These are phyloP conservation scores for Lycocorax pyrrhopterus DNA, from an alignment of 2,113 vertebrate species.

Conservation along the genomic window DNA sequence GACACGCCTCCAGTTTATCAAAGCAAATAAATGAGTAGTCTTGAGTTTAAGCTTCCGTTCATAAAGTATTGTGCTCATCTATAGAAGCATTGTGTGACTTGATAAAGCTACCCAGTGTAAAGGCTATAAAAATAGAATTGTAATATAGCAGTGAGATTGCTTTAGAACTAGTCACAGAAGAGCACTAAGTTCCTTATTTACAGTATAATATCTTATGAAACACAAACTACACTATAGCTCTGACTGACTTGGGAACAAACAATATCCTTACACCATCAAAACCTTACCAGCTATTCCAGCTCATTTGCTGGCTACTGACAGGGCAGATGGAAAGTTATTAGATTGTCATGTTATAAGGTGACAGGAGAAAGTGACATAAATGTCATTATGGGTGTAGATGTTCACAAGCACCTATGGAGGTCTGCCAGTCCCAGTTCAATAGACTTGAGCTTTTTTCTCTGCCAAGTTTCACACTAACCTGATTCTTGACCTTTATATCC, in stretches of 20 bases:
- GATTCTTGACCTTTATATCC: background rate
- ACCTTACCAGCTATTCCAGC: background rate
- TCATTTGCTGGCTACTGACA: background rate
- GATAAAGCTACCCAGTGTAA: background rate
- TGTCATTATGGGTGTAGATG: background rate
- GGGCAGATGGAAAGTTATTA: background rate
- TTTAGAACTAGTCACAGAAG: conserved; percentile 3
- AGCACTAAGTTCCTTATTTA: background rate
- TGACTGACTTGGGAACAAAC: background rate
- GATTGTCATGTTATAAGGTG: background rate
- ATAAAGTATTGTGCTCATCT: background rate
- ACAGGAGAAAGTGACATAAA: background rate
- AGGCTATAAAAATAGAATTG: background rate
- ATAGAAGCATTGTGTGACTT: background rate
- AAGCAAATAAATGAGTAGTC: background rate
- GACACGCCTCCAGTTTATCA: background rate
- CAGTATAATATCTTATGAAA: background rate
- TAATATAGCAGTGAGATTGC: background rate
- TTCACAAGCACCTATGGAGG: background rate
- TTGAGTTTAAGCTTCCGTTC: background rate
- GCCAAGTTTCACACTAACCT: background rate
- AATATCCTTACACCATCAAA: background rate
- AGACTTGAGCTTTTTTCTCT: background rate
- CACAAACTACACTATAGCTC: background rate
- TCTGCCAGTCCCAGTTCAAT: background rate